Conservation (phyloP, 1,140 invertebrate species). For the Trinorchestia longiramus region DNA sequence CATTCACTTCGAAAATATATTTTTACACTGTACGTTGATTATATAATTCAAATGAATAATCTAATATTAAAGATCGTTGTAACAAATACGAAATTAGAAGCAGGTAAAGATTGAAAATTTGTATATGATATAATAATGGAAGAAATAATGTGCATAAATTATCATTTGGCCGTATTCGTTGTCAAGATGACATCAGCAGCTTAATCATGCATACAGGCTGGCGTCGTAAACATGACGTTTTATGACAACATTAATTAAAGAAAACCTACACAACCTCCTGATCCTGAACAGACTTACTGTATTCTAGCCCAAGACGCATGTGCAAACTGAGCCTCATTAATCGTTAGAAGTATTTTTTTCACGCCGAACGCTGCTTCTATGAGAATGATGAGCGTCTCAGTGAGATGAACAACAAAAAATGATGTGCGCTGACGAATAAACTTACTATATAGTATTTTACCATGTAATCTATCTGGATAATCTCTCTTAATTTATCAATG, state of each 20-base stretch:
- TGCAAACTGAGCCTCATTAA: background rate
- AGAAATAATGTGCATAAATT: background rate
- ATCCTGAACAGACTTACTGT: constrained; percentile 7
- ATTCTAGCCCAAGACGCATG: background rate
- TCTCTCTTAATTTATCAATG: background rate
- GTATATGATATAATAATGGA: background rate
- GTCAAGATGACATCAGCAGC: background rate
- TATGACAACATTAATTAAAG: background rate
- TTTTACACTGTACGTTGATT: no score
- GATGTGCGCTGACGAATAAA: background rate
- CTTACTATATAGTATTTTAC: background rate
- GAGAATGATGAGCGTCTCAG: background rate
- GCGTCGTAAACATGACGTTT: background rate
- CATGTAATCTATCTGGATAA: background rate
- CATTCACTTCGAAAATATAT: no score
- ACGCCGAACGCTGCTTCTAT: background rate
- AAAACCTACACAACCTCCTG: background rate
- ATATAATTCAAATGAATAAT: no score
- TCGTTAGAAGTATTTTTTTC: background rate
- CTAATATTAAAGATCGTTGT: background rate
- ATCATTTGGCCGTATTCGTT: background rate
- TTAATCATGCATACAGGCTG: background rate
- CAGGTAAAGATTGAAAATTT: background rate
- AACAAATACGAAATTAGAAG: background rate
- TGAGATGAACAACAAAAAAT: background rate